Percentiles rank a stretch among this genome's conserved stretches.
Evolutionary conservation across 2,888 invertebrate genomes (phyloP).

Genomic region (Cantharis nigra): DNA sequence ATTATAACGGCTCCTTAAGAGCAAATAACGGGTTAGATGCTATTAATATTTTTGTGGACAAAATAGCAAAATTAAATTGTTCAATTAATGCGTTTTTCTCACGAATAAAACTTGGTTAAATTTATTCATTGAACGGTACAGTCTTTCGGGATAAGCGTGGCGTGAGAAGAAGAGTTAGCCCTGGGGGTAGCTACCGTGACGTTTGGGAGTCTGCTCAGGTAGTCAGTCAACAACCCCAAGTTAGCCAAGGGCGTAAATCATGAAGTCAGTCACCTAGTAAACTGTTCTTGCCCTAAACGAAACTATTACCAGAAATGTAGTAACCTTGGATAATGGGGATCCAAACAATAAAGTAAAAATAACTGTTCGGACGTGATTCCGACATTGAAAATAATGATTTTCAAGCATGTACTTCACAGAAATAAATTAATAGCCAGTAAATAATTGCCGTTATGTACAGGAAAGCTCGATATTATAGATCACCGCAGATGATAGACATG

Average conservation of each 20-base stretch:
- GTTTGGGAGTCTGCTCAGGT: constrained; percentile 26
- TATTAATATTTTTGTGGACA: not conserved
- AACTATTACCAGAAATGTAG: not conserved
- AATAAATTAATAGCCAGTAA: not conserved
- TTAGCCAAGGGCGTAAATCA: constrained; percentile 31
- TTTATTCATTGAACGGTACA: constrained; percentile 22
- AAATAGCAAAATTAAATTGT: not conserved
- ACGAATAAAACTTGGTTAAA: not conserved
- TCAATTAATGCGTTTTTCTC: not conserved
- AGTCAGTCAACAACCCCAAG: constrained; percentile 32
- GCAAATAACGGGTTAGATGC: constrained; percentile 1
- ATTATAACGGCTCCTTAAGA: not conserved
- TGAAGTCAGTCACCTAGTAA: constrained; percentile 32
- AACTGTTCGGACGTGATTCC: not conserved
- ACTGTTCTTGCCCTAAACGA: constrained; percentile 3
- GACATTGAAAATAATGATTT: not conserved
- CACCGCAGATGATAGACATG: constrained; percentile 14
- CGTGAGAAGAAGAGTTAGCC: constrained; percentile 28
- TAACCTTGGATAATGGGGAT: not conserved
- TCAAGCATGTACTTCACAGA: not conserved
- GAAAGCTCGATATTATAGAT: constrained; percentile 1
- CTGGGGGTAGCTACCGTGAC: constrained; percentile 32
- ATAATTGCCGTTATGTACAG: not conserved
- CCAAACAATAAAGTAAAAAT: not conserved
- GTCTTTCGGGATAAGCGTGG: constrained; percentile 19